phyloP scores from a whole-genome alignment of 2,797 vertebrate species.

The Oreonectes daqikongensis region DNA sequence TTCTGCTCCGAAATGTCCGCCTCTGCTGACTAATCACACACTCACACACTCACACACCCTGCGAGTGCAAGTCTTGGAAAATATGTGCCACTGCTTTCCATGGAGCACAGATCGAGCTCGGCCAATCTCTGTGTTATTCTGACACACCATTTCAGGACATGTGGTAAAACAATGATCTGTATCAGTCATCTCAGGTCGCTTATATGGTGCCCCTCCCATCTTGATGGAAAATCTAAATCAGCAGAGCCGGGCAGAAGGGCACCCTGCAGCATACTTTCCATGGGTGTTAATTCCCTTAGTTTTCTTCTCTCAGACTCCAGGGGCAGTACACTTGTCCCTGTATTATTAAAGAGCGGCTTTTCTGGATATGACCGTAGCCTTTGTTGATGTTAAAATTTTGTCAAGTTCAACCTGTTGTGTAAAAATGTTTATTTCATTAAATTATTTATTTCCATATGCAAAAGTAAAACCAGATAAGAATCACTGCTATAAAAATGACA shows the following conservation, averaged over 20 bases:
- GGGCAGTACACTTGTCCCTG: conserved; percentile 41
- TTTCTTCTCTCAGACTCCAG: conserved; percentile 35
- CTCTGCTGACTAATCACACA: conserved; percentile 60
- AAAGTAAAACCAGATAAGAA: no score
- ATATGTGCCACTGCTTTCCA: conserved; percentile 53
- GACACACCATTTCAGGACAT: conserved; percentile 45
- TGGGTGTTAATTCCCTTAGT: conserved; percentile 49
- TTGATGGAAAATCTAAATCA: conserved; percentile 61
- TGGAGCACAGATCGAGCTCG: conserved; percentile 37
- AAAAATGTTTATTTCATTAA: no score
- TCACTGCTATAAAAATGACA: no score
- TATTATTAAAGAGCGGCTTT: conserved; percentile 38
- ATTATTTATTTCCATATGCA: no score
- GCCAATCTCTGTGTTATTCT: conserved; percentile 37
- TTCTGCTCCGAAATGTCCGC: conserved; percentile 44
- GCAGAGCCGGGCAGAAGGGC: conserved; percentile 56
- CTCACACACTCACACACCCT: conserved; percentile 36
- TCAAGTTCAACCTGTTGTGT: no score
- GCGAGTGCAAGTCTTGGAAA: conserved; percentile 56
- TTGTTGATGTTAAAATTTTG: no score
- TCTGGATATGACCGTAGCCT: not conserved
- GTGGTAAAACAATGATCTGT: conserved; percentile 47
- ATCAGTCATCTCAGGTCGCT: conserved; percentile 24
- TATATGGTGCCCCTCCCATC: conserved; percentile 36
- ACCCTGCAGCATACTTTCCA: conserved; percentile 62